phyloP scores from a whole-genome alignment of 1,140 invertebrate genomes.

The Helicoverpa zea region DNA sequence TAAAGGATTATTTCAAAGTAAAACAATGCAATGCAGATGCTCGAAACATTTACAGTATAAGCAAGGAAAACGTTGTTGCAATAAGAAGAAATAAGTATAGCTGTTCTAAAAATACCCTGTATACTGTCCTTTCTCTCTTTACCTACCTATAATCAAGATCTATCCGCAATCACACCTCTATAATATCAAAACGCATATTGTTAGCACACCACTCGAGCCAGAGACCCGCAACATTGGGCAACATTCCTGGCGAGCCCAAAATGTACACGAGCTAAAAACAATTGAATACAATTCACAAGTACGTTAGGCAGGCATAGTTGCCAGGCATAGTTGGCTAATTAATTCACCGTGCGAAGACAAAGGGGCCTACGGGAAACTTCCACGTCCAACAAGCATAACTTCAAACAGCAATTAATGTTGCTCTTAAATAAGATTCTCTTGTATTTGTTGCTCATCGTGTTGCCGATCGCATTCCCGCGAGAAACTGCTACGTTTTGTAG shows the following conservation, averaged over 20 bases:
- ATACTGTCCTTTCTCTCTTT: no score
- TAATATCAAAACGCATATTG: no score
- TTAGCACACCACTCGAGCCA: neutral
- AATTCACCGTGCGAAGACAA: conserved; percentile 40
- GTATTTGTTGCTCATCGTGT: conserved; percentile 35
- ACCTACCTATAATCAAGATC: no score
- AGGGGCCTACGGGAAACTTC: conserved; percentile 11
- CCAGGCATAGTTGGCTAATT: conserved; percentile 39
- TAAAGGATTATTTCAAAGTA: no score
- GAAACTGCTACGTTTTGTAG: neutral
- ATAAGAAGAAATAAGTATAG: no score
- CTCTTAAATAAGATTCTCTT: conserved; percentile 48
- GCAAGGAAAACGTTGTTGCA: no score
- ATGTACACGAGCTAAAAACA: conserved; percentile 35
- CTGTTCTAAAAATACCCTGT: no score
- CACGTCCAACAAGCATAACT: conserved; percentile 48
- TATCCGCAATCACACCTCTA: no score
- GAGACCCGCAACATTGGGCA: neutral
- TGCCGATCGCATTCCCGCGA: conserved; percentile 25
- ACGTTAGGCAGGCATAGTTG: conserved; percentile 10
- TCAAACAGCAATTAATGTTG: conserved; percentile 55
- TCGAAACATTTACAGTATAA: no score
- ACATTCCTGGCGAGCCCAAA: conserved; percentile 21
- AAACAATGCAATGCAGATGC: no score
- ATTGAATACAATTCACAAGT: conserved; percentile 11